These are phyloP conservation scores for Halcyon chelicuti DNA, from an alignment of 2,797 vertebrate species.

Conservation along the genomic window DNA sequence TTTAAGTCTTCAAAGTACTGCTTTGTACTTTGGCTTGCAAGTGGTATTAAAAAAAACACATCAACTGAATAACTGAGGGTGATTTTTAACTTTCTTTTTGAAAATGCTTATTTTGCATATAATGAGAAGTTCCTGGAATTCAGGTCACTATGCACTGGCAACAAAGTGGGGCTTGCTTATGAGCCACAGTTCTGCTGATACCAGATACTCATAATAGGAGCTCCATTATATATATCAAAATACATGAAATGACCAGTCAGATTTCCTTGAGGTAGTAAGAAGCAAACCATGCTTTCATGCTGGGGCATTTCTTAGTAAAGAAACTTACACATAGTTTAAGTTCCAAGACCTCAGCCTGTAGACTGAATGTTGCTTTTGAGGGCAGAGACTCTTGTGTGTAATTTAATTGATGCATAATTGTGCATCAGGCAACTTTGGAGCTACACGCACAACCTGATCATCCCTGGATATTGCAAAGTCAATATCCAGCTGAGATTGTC, in stretches of 20 bases:
- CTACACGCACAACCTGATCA: not conserved
- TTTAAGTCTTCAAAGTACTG: constrained; percentile 46
- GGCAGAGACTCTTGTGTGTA: not conserved
- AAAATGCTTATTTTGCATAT: not conserved
- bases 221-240: not conserved
- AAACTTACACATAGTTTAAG: not conserved
- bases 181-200: not conserved
- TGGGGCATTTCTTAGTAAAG: not conserved
- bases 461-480: not conserved
- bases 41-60: constrained; percentile 34
- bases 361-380: not conserved
- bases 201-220: not conserved
- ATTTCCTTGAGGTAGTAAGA: not conserved
- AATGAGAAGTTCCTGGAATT: constrained; percentile 15
- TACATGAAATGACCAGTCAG: not conserved
- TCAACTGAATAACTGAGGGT: not conserved
- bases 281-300: not conserved
- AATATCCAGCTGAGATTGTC: accelerated
- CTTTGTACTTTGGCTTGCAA: constrained; percentile 34
- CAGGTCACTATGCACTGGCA: not conserved
- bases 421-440: not conserved
- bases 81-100: constrained; percentile 9
- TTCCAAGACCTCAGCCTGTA: not conserved
- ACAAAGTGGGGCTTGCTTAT: not conserved
- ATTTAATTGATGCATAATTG: not conserved